Percentiles rank a stretch among this genome's conserved stretches.
phyloP scores from a whole-genome alignment of 2,888 invertebrate genomes.

The Drosophila subsilvestris region DNA sequence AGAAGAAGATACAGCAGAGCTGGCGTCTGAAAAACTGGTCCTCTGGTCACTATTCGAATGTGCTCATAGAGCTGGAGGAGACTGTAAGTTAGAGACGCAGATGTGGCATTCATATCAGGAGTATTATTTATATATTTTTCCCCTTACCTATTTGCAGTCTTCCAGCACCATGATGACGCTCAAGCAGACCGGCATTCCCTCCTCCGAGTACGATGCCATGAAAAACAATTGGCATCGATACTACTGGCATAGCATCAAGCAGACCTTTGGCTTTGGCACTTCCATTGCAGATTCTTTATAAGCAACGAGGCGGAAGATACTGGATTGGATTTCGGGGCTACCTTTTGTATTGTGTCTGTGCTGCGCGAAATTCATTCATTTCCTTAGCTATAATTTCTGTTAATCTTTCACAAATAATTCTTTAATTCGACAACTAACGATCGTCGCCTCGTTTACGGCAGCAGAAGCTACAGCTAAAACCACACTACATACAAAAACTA shows the following conservation, averaged over 20 bases:
- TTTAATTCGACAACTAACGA: slow-evolving; percentile 5
- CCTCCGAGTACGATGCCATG: slow-evolving; percentile 91
- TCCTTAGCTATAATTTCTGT: slow-evolving; percentile 62
- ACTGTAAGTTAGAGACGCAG: slow-evolving; percentile 85
- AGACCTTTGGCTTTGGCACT: slow-evolving; percentile 83
- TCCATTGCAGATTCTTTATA: slow-evolving; percentile 63
- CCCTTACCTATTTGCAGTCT: slow-evolving; percentile 85
- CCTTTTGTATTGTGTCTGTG: slow-evolving; percentile 25
- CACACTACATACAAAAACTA: slow-evolving; percentile 14
- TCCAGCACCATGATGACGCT: slow-evolving; percentile 94
- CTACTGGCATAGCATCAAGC: slow-evolving; percentile 97
- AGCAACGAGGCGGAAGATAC: slow-evolving; percentile 11
- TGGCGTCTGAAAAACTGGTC: slow-evolving; percentile 99
- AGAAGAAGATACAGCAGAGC: slow-evolving; percentile 92
- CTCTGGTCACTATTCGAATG: slow-evolving; percentile 94
- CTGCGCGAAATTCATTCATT: slow-evolving; percentile 40
- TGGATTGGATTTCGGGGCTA: slow-evolving; percentile 28
- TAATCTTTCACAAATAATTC: slow-evolving; percentile 35
- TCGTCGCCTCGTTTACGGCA: slow-evolving; percentile 14
- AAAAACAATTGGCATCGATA: slow-evolving; percentile 95
- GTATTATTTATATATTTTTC: not conserved
- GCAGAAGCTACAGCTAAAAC: slow-evolving; percentile 9
- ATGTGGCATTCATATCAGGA: not conserved
- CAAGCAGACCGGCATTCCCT: slow-evolving; percentile 93
- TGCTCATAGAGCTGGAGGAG: slow-evolving; percentile 93